Evolutionary conservation across 2,888 invertebrate genomes (phyloP), one percentile per base, ranked within the genome.

Genomic region (Tanaodytes sp.): DNA sequence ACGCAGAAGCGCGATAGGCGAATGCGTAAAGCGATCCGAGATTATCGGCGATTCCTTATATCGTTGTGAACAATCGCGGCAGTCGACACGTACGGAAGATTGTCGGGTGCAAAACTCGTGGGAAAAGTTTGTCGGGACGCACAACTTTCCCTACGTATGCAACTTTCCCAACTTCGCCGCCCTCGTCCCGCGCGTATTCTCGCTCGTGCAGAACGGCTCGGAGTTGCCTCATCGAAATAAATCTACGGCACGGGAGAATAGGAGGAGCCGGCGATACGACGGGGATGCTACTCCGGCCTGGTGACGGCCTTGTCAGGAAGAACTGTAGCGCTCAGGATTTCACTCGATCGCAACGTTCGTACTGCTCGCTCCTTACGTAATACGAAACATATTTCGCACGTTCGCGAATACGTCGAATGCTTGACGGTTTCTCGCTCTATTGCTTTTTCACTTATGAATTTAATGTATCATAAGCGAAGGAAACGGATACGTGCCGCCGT

Each of bases 111-210:
- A 75, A 77, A 76, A 75, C 75, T 76, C 77, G 78, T 79, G 79
- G 79, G 78, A 80, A 79, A 79, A 79, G 76, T 78, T 77, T 77
- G 75, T 74, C 72, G 69, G 71, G 77, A 75, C 69, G 64, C 67
- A 69, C 67, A 62, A 80, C 80, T 79, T 80, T 80, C 80, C 77
- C 80, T 74, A 75, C 77, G 73, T 75, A 66, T 73, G 67, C 58
- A 76, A 75, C 78, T 78, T 79, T 79, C 78, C 75, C 78, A 75
- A 73, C 76, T 72, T 73, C 67, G 57, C 63, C 54, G 67, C 64
- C 61, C 58, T 70, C 71, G 66, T 62, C 72, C 71, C 69, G 71
- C 69, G 71, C 62, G 70, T 74, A 68, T 65, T 74, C 73, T 68
- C 74, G 71, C 73, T 77, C 59, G 58, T 55, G 58, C 65, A 62